Evolutionary conservation across 2,888 invertebrate species (phyloP), one percentile per base, ranked within the genome.

Genomic region (Isoperla grammatica): DNA sequence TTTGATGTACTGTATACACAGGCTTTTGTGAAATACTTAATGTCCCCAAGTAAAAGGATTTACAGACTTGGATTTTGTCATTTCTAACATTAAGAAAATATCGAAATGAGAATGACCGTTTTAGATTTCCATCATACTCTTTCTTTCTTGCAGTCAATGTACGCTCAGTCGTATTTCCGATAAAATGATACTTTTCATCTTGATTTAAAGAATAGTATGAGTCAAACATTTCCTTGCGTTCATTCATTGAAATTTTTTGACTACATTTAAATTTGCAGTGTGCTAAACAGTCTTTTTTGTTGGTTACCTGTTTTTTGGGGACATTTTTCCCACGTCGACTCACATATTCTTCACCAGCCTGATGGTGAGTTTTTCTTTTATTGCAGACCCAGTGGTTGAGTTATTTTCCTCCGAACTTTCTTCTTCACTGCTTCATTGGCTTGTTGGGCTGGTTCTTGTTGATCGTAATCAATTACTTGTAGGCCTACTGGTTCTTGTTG

Each of bases 21-120:
- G 56, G 48, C 43, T 61, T 61, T 57, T 61, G 61, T 15, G 60
- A 60, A 22, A 59, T 55, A 19, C 55, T 59, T 8, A 60, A 49
- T 39, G 59, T 61, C 39, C 53, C 29, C 12, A 61, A 35, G 40
- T 55, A 61, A 54, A 61, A 61, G 15, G 53, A 8, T 40, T 61
- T 61, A 49, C 61, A 61, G 11, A 62, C 61, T 55, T 42, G 43
- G 17, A 45, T 61, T 5, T 12, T 54, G 13, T 20, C 48, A 20
- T 57, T 54, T 56, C 56, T 54, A 9, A 56, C n/a, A 40, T 56
- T 39, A 37, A 61, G 54, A 57, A 55, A 61, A 61, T 60, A 60
- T 15, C 55, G 53, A 29, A 45, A 61, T 12, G 61, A 57, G 60
- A 42, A 61, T 35, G 46, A 23, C 39, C 62, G 62, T n/a, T 54